Base-by-base conservation (phyloP, 2,888 invertebrate species). In the Anaspis maculata region DNA sequence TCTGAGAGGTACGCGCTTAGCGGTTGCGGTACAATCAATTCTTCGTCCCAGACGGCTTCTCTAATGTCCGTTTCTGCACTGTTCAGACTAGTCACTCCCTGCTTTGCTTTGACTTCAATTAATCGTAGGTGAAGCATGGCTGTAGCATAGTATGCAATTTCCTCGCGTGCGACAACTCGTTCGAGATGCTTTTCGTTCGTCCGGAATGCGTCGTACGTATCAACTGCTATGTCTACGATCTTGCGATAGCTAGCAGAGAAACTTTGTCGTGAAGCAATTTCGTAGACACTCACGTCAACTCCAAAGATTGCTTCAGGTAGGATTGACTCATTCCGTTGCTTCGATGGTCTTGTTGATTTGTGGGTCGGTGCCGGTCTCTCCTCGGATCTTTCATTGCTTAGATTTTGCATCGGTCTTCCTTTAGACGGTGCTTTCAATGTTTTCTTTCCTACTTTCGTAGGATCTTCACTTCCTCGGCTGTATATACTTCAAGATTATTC, bases 1-100 rank as follows among this genome's bases (percentile, higher is more conserved):
- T 19, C 21, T 19, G 21, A 7, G 21, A n/a, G n/a, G n/a, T n/a
- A n/a, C n/a, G n/a, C n/a, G n/a, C n/a, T n/a, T n/a, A n/a, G n/a
- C n/a, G 55, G 54, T 25, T 56, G 54, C 2, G 54, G 54, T 3
- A 56, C 34, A 30, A 56, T 56, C 16, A 51, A 48, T 13, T 33
- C 25, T 10, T 52, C 44, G 13, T 52, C 48, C 13, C 34, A 30
- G 2, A 39, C 30, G 4, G 50, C 44, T 32, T 53, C 52, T 31
- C 48, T 42, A 15, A 28, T 27, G 4, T 45, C 48, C 16, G 47
- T 44, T 33, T 54, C 53, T 30, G 41, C 37, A 27, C 44, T 44
- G n/a, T 41, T 51, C 13, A 52, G 45, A 11, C 41, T 41, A 34
- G 23, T n/a, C 13, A 38, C 26, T 25, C 49, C 51, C 30, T 54